Percentiles rank a stretch among this genome's conserved stretches.
Conservation (phyloP, 2,888 invertebrate species). For the Tiliacea aurago region DNA sequence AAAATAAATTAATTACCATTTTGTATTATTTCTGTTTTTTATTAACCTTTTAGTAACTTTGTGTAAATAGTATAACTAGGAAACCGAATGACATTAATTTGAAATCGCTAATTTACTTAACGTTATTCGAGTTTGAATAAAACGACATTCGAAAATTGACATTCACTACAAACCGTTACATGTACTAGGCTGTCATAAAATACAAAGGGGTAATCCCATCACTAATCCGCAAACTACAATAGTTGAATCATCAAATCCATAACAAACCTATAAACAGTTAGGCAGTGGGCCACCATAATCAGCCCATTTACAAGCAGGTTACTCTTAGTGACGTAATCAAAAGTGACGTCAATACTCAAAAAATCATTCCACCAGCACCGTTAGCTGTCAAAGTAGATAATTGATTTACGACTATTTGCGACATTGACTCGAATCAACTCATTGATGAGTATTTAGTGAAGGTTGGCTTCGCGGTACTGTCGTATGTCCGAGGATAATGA, state of each 20-base stretch:
- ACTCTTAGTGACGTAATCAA: constrained; percentile 44
- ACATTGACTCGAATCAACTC: constrained; percentile 59
- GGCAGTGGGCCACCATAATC: constrained; percentile 16
- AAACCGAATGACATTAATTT: background rate
- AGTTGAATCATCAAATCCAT: constrained; percentile 47
- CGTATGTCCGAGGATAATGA: background rate
- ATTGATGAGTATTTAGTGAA: constrained; percentile 48
- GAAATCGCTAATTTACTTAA: background rate
- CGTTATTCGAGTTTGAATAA: no score
- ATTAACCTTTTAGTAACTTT: background rate
- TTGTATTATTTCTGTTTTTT: background rate
- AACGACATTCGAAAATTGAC: background rate
- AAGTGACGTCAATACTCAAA: constrained; percentile 54
- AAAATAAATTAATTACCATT: background rate
- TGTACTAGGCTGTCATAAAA: constrained; percentile 39
- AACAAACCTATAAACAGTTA: constrained; percentile 44
- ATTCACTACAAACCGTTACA: constrained; percentile 17
- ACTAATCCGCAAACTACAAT: constrained; percentile 14
- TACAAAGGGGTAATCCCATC: constrained; percentile 15
- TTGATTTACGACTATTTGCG: constrained; percentile 63
- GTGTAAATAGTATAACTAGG: background rate
- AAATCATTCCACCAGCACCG: constrained; percentile 57
- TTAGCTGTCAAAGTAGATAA: constrained; percentile 63
- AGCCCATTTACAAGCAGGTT: constrained; percentile 47
- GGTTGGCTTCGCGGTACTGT: constrained; percentile 32